A percentile compares a stretch with the other conserved stretches of the same genome.
Evolutionary conservation across 2,888 invertebrate genomes (phyloP).

Genomic region (Meganola albula): DNA sequence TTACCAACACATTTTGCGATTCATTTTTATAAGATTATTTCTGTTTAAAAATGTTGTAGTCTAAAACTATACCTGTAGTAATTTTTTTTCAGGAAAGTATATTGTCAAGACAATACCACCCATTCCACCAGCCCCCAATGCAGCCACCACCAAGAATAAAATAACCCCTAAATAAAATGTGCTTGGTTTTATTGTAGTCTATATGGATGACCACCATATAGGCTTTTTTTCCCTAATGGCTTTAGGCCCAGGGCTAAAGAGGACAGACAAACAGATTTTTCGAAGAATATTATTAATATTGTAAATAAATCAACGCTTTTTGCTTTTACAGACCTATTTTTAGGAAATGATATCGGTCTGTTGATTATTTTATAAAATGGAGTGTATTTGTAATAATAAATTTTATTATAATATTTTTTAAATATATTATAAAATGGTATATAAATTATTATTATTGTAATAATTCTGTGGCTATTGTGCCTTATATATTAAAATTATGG

Average conservation of each 20-base stretch:
- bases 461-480: constrained; percentile 52
- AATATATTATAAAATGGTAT: too few species aligned
- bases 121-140: constrained; percentile 67
- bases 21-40: too few species aligned
- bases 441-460: constrained; percentile 16
- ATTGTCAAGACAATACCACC: constrained; percentile 60
- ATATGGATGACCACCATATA: constrained; percentile 48
- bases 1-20: too few species aligned
- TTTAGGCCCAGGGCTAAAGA: constrained; percentile 30
- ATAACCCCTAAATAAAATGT: constrained; percentile 31
- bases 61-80: too few species aligned
- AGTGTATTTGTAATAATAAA: constrained; percentile 26
- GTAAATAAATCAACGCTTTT: constrained; percentile 31
- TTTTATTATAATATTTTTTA: constrained; percentile 18
- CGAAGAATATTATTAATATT: constrained; percentile 48
- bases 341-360: constrained; percentile 17
- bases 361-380: constrained; percentile 19
- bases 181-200: constrained; percentile 45
- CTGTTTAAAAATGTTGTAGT: too few species aligned
- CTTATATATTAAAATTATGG: constrained; percentile 51
- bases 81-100: constrained; percentile 54
- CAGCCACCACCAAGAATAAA: constrained; percentile 55
- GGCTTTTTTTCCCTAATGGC: constrained; percentile 38
- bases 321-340: constrained; percentile 20
- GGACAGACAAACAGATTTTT: constrained; percentile 35